phyloP scores from a whole-genome alignment of 2,888 invertebrate genomes.

The Lymantria dispar region DNA sequence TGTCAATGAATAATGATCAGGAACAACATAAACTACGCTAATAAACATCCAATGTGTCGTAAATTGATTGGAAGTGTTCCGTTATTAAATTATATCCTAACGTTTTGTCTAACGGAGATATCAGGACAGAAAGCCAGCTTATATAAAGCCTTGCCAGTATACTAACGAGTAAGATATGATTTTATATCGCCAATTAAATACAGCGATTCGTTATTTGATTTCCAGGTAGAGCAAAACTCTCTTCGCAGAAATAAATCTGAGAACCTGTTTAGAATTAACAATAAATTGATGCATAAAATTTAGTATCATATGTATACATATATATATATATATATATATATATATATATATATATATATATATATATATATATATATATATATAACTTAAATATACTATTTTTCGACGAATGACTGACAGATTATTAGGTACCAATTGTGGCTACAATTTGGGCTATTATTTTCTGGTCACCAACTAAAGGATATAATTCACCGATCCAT shows the following conservation, averaged over 20 bases:
- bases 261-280: constrained; percentile 9
- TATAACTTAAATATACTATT: no score
- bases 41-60: constrained; percentile 22
- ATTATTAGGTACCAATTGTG: no score
- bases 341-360: no score
- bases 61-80: constrained; percentile 17
- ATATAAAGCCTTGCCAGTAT: neutral
- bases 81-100: constrained; percentile 18
- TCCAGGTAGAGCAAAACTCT: constrained; percentile 4
- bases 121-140: constrained; percentile 6
- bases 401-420: no score
- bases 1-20: constrained; percentile 11
- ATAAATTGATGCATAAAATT: constrained; percentile 2
- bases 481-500: no score
- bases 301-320: neutral
- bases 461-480: no score
- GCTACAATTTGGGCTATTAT: no score
- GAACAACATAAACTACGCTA: constrained; percentile 14
- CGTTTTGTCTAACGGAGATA: neutral
- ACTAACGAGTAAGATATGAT: neutral
- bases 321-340: no score
- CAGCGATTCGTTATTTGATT: constrained; percentile 1
- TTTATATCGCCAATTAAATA: neutral
- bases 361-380: no score
- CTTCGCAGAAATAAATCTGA: constrained; percentile 1